phyloP scores from a whole-genome alignment of 2,888 invertebrate species.

The Dione vanillae region DNA sequence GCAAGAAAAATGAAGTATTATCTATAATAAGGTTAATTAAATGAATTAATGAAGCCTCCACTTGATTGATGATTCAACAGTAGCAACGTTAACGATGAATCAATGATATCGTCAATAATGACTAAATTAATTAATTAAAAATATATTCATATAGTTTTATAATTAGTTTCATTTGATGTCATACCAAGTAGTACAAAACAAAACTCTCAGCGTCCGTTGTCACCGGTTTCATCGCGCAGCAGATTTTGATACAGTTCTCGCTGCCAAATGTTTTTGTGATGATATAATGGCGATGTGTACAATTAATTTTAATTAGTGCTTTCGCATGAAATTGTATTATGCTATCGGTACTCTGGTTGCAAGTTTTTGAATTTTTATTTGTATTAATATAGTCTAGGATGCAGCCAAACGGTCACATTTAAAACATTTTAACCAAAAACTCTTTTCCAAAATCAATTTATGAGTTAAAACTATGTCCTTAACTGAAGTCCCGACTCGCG shows the following conservation, averaged over 20 bases:
- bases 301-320: no score
- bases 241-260: background rate
- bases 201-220: background rate
- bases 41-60: background rate
- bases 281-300: no score
- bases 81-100: background rate
- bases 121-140: background rate
- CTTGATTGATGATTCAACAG: slow-evolving; percentile 5
- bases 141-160: background rate
- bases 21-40: background rate
- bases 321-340: background rate
- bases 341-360: no score
- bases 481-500: background rate
- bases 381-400: background rate
- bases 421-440: no score
- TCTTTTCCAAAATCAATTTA: background rate
- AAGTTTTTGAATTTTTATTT: background rate
- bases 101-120: background rate
- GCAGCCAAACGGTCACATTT: no score
- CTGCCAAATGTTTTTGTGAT: background rate
- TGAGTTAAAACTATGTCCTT: background rate
- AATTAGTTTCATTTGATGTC: background rate
- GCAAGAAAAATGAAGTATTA: background rate
- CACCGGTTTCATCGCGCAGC: background rate
- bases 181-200: background rate